These are phyloP conservation scores for Plebejus anna DNA, from an alignment of 2,888 invertebrate species.

Conservation along the genomic window DNA sequence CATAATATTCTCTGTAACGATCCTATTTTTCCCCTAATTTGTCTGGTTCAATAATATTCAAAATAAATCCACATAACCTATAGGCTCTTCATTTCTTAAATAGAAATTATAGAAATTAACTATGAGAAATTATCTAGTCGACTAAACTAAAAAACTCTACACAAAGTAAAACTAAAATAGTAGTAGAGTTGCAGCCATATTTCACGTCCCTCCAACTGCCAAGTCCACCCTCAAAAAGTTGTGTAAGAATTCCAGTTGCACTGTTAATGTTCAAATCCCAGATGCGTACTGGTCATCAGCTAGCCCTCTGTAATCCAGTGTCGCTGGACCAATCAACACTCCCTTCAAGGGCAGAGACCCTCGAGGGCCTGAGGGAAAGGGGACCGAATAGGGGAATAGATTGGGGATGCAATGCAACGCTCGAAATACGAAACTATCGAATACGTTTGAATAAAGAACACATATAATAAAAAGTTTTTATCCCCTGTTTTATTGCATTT, in stretches of 20 bases:
- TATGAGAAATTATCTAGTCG: too few relatives aligned
- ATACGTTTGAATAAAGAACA: conserved; percentile 14
- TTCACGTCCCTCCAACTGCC: background rate
- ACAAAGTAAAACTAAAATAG: background rate
- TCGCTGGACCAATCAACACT: conserved; percentile 73
- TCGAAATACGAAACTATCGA: background rate
- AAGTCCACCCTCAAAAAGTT: conserved; percentile 10
- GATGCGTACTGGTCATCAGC: conserved; percentile 64
- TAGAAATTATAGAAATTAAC: too few relatives aligned
- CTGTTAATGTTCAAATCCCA: conserved; percentile 67
- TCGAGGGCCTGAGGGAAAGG: conserved; percentile 47
- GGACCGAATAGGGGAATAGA: conserved; percentile 36
- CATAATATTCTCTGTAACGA: too few relatives aligned
- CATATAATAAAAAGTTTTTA: background rate
- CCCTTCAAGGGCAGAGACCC: conserved; percentile 45
- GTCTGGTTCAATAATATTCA: too few relatives aligned
- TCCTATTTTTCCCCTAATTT: too few relatives aligned
- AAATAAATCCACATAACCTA: too few relatives aligned
- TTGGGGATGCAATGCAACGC: conserved; percentile 32
- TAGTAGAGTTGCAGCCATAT: background rate
- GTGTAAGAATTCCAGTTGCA: conserved; percentile 45
- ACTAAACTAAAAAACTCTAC: background rate
- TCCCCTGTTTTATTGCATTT: background rate
- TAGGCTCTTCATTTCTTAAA: too few relatives aligned
- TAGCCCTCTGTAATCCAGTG: conserved; percentile 66